Percentiles rank a stretch among this genome's conserved stretches.
Evolutionary conservation across 2,113 vertebrate species (phyloP).

Genomic region (Romanogobio albipinnatus): DNA sequence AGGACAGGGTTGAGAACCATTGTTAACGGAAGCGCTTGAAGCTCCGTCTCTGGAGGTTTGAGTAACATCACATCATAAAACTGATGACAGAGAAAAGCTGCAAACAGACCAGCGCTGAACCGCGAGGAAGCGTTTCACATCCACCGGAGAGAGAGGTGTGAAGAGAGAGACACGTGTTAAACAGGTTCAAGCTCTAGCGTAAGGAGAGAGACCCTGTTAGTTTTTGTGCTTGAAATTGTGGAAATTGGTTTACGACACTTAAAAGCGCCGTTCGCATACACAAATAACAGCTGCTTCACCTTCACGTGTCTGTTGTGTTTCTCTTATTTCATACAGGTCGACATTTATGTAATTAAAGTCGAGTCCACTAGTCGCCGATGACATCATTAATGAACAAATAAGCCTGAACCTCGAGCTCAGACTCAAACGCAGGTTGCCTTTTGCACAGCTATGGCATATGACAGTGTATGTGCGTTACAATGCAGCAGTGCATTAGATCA

Average conservation of each 20-base stretch:
- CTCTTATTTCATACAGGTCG: no score
- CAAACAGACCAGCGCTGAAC: slow-evolving; percentile 56
- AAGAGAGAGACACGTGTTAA: background rate
- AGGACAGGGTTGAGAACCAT: no score
- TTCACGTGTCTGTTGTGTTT: background rate
- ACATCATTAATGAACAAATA: no score
- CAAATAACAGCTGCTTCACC: background rate
- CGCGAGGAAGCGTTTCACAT: slow-evolving; percentile 53
- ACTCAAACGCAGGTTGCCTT: no score
- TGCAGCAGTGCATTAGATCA: no score
- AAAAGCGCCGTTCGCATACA: background rate
- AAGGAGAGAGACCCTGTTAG: background rate
- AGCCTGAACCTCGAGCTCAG: no score
- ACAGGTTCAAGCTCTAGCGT: background rate
- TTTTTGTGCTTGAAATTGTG: background rate
- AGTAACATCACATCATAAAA: slow-evolving; percentile 45
- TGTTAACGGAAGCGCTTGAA: background rate
- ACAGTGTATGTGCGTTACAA: no score
- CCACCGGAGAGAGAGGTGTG: slow-evolving; percentile 27
- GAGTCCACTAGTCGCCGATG: no score
- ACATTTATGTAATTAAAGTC: no score
- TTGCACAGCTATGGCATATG: no score
- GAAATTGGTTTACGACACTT: background rate
- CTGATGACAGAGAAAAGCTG: slow-evolving; percentile 44
- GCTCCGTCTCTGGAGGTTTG: slow-evolving; percentile 36